Percentiles rank a stretch among this genome's conserved stretches.
These are phyloP conservation scores for Coenonympha arcania DNA, from an alignment of 2,888 invertebrate species.

Conservation along the genomic window DNA sequence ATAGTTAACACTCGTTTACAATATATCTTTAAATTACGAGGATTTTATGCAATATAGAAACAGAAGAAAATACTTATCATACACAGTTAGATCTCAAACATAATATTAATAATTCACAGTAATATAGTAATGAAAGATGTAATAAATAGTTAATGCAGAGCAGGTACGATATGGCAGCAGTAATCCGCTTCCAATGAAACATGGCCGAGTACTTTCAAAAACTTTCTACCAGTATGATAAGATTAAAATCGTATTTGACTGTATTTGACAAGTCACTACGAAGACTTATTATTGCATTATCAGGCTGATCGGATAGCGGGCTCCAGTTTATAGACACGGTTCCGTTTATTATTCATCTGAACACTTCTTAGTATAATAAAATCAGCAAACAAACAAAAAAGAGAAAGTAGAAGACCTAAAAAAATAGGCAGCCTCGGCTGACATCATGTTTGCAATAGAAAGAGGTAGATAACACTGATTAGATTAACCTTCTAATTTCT, in stretches of 20 bases:
- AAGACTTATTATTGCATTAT: slow-evolving; percentile 8
- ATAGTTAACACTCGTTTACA: no score
- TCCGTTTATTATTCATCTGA: neutral
- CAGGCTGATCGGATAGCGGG: slow-evolving; percentile 6
- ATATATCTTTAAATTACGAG: no score
- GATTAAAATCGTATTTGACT: slow-evolving; percentile 11
- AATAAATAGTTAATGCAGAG: no score
- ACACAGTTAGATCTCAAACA: no score
- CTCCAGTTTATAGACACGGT: neutral
- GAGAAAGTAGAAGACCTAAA: no score
- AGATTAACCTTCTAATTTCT: no score
- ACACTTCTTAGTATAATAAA: no score
- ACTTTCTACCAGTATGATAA: slow-evolving; percentile 12
- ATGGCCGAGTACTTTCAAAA: slow-evolving; percentile 6
- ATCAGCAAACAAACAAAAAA: no score
- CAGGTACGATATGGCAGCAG: neutral
- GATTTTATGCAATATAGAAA: neutral
- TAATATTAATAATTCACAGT: neutral
- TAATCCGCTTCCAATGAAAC: slow-evolving; percentile 3
- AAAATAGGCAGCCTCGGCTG: no score
- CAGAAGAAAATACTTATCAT: no score
- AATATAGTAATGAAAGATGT: neutral
- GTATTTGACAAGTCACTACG: slow-evolving; percentile 13
- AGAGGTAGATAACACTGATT: no score
- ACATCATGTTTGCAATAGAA: no score